phyloP scores from a whole-genome alignment of 2,113 vertebrate species.

The Malurus melanocephalus region DNA sequence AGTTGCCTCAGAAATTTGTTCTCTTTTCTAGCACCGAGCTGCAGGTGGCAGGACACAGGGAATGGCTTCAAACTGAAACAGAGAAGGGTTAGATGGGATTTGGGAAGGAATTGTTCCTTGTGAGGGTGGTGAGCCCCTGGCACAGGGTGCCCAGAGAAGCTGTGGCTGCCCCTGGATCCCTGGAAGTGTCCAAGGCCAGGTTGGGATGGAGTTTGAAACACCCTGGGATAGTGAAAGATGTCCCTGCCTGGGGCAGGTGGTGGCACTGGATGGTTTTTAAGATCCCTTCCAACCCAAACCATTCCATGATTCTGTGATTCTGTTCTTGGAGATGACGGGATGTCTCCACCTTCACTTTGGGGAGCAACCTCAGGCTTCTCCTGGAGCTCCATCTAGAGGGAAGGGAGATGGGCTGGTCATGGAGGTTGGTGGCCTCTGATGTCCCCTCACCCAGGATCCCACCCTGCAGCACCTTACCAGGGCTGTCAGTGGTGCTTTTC shows the following conservation, averaged over 20 bases:
- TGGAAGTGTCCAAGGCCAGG: neutral
- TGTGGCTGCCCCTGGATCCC: neutral
- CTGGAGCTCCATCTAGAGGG: constrained; percentile 35
- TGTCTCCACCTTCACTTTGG: fast-evolving
- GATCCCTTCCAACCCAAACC: neutral
- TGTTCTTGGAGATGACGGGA: neutral
- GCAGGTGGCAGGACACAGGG: neutral
- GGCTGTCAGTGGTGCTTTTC: neutral
- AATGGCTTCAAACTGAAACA: neutral
- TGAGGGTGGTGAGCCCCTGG: neutral
- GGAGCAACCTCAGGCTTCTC: neutral
- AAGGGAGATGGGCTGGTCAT: neutral
- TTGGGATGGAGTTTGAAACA: fast-evolving
- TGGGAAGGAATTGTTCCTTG: neutral
- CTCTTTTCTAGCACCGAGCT: neutral
- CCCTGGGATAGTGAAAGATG: fast-evolving
- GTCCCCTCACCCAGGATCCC: neutral
- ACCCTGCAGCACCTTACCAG: neutral
- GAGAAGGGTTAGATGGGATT: neutral
- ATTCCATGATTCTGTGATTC: neutral
- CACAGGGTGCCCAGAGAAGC: neutral
- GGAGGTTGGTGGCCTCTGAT: neutral
- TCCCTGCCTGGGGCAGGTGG: neutral
- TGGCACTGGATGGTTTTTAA: fast-evolving
- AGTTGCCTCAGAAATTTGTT: neutral